A percentile compares a stretch with the other conserved stretches of the same genome.
Evolutionary conservation across 2,113 vertebrate genomes (phyloP).

Genomic region (Eublepharis macularius): DNA sequence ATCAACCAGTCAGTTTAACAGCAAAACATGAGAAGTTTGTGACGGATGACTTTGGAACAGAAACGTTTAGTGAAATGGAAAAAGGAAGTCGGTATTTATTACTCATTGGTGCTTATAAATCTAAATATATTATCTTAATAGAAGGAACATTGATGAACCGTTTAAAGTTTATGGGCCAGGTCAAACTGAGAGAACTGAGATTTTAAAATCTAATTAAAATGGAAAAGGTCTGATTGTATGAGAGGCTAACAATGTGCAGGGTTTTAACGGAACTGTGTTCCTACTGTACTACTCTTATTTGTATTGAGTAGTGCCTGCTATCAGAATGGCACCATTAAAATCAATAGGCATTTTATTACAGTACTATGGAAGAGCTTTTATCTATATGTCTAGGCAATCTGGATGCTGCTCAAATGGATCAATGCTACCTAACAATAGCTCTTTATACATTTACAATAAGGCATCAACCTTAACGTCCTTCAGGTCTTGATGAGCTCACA

Average conservation of each 20-base stretch:
- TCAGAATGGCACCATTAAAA: slow-evolving; percentile 7
- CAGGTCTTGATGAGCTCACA: neutral
- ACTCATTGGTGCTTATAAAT: slow-evolving; percentile 26
- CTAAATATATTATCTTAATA: slow-evolving; percentile 4
- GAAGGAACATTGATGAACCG: neutral
- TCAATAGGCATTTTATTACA: slow-evolving; percentile 16
- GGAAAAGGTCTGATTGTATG: slow-evolving; percentile 2
- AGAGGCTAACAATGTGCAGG: neutral
- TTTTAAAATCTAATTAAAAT: slow-evolving; percentile 27
- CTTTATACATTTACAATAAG: neutral
- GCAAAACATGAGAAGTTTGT: neutral
- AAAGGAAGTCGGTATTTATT: slow-evolving; percentile 28
- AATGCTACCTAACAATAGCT: neutral
- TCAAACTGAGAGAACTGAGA: neutral
- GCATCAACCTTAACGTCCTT: neutral
- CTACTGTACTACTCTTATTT: slow-evolving; percentile 3
- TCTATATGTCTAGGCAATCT: neutral
- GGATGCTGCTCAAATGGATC: neutral
- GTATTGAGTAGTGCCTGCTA: neutral
- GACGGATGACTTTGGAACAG: slow-evolving; percentile 1
- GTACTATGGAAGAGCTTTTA: slow-evolving; percentile 7
- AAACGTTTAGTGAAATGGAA: slow-evolving; percentile 28
- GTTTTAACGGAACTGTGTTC: neutral
- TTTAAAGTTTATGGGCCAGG: slow-evolving; percentile 18
- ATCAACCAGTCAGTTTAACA: slow-evolving; percentile 2